phyloP scores from a whole-genome alignment of 2,888 invertebrate genomes.

The Andrena trimmerana region DNA sequence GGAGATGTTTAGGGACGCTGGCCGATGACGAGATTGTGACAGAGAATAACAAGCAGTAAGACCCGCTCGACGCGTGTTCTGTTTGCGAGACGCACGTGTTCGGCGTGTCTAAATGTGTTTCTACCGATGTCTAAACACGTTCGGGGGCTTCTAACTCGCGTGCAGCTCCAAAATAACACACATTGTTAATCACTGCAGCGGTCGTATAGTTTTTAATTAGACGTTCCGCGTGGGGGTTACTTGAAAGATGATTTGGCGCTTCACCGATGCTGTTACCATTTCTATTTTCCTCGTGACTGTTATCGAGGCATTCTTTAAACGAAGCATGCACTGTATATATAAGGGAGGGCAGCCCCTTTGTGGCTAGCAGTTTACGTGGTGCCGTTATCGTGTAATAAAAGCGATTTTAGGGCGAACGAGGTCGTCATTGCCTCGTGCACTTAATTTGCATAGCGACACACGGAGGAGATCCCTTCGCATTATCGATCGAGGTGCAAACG shows the following conservation, averaged over 20 bases:
- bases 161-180: not conserved
- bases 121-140: constrained; percentile 1
- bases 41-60: constrained; percentile 13
- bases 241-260: not conserved
- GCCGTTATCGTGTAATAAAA: constrained; percentile 8
- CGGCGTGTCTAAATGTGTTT: constrained; percentile 9
- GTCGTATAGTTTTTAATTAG: constrained; percentile 16
- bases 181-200: constrained; percentile 12
- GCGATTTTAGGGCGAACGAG: not conserved
- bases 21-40: constrained; percentile 36
- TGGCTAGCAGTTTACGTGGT: constrained; percentile 20
- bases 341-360: not conserved
- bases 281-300: constrained; percentile 25
- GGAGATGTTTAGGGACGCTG: not conserved
- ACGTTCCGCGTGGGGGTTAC: not conserved
- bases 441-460: constrained; percentile 34
- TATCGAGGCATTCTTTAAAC: constrained; percentile 28
- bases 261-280: not conserved
- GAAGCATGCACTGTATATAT: not conserved
- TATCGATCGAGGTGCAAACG: constrained; percentile 16
- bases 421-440: constrained; percentile 27
- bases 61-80: constrained; percentile 6
- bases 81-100: constrained; percentile 13
- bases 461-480: not conserved
- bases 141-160: not conserved